Conservation (phyloP, 1,140 invertebrate genomes). For the Vanessa atalanta region DNA sequence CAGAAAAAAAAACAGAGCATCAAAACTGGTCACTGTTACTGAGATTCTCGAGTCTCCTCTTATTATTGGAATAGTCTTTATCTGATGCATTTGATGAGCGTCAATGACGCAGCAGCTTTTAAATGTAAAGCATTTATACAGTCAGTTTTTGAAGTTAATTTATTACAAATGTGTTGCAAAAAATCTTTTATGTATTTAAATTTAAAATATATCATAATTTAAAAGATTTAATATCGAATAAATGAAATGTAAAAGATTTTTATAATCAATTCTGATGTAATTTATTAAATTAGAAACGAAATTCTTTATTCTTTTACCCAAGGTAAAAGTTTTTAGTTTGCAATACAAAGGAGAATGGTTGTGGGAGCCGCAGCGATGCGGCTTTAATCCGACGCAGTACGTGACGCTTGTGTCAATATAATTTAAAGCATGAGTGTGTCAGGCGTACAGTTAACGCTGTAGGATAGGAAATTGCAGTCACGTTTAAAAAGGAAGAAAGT, state of each 20-base stretch:
- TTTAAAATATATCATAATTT: too few relatives aligned
- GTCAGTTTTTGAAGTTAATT: not conserved
- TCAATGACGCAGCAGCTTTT: too few relatives aligned
- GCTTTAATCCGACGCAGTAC: conserved; percentile 60
- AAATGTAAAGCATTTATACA: too few relatives aligned
- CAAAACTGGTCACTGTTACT: too few relatives aligned
- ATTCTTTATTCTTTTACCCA: conserved; percentile 24
- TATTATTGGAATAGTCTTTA: too few relatives aligned
- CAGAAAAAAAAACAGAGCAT: too few relatives aligned
- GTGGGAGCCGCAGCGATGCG: conserved; percentile 35
- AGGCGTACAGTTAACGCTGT: conserved; percentile 34
- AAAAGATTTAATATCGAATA: too few relatives aligned
- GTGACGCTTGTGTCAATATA: conserved; percentile 62
- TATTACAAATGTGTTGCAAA: too few relatives aligned
- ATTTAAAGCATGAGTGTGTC: conserved; percentile 47
- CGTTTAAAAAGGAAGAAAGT: conserved; percentile 37
- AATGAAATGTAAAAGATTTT: too few relatives aligned
- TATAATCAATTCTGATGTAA: not conserved
- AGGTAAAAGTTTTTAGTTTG: conserved; percentile 33
- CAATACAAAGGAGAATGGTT: conserved; percentile 34
- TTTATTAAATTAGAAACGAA: not conserved
- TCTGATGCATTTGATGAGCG: too few relatives aligned
- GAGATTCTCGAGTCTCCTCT: too few relatives aligned
- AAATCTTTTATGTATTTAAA: too few relatives aligned
- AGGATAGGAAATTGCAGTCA: conserved; percentile 35